Evolutionary conservation across 2,113 vertebrate species (phyloP), one percentile per base, ranked within the genome.

Genomic region (Triplophysa dalaica): DNA sequence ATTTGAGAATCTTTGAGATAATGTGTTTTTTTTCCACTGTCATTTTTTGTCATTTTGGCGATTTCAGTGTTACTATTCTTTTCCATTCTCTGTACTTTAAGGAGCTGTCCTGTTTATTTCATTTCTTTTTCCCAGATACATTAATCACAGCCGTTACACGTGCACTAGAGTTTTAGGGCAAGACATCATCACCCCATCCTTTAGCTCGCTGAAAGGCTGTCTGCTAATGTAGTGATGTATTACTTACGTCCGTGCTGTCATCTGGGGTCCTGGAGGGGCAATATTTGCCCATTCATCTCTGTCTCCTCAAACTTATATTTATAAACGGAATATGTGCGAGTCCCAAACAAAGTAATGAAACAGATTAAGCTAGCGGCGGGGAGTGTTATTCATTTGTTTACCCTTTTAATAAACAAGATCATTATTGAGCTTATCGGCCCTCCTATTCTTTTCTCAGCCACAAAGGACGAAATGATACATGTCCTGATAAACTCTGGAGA

Each of bases 351-450:
- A n/a, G 56, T 70, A 78, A 58, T 77, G 21, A 73, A 82, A 67
- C 21, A 14, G 56, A 75, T 12, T 14, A 26, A 11, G 56, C 69
- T 60, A 75, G 62, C 78, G 16, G 17, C 70, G 65, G 78, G 16
- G 52, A 67, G 33, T 48, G 58, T 50, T 60, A 85, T 85, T 75
- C 54, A 79, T 74, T 83, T 74, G 70, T 58, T 69, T 75, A 41
- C 81, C 75, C 82, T 80, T 82, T 82, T 81, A 79, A 83, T 81
- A 86, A 87, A 79, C 79, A 78, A 65, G 75, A 10, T 81, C 74
- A 86, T 90, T 84, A 83, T 77, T 64, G 45, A 85, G 72, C 79
- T 69, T 86, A 87, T 86, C 16, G 48, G 45, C 75, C 24, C 60
- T 58, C 26, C 69, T 11, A 45, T 74, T 75, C 72, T 58, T 41